Evolutionary conservation across 2,113 vertebrate species (phyloP), one percentile per base, ranked within the genome.

Genomic region (Tenebrosternarchus preto): DNA sequence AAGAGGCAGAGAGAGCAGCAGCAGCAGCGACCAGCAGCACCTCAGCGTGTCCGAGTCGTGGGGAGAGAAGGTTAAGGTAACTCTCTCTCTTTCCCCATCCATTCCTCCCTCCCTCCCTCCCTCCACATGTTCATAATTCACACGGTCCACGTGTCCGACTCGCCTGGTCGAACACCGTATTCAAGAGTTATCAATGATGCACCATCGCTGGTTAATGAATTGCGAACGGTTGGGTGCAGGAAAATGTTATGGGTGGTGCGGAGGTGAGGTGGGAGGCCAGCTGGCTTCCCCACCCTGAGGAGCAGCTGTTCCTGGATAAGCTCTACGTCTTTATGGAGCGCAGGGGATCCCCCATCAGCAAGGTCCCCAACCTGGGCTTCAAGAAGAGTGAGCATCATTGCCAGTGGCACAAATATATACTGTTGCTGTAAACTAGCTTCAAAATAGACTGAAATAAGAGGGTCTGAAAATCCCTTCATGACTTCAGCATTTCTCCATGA

Each of bases 321-420:
- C 91, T 94, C 19, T 92, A 81, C 53, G 4, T 76, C 80, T 94
- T 90, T 87, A 94, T 94, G 94, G 90, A 93, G 2, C 87, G 86
- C 1, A 68, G 87, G 0, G 93, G 92, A 2, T 88, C 90, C 0
- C 91, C 93, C 61, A 94, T 94, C 85, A 88, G 90, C 87, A 94
- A 94, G 83, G 93, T 94, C 50, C 94, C 94, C 25, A 93, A 94
- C 87, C 91, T 94, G 22, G 94, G 94, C 80, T 94, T 94, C 83
- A 94, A 94, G 83, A 94, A 94, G 87, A 93, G 94, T 94, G 86
- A 92, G 93, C 88, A 5, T 27, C 12, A 0, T 11, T 16, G n/a
- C 19, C 20, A 31, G 27, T 25, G 27, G 3, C 22, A n/a, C 8
- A 36, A 25, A 25, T 27, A 22, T 20, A 39, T 20, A 16, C 16